These are phyloP conservation scores for Drosophila sucinea DNA, from an alignment of 1,140 invertebrate genomes.

Conservation along the genomic window DNA sequence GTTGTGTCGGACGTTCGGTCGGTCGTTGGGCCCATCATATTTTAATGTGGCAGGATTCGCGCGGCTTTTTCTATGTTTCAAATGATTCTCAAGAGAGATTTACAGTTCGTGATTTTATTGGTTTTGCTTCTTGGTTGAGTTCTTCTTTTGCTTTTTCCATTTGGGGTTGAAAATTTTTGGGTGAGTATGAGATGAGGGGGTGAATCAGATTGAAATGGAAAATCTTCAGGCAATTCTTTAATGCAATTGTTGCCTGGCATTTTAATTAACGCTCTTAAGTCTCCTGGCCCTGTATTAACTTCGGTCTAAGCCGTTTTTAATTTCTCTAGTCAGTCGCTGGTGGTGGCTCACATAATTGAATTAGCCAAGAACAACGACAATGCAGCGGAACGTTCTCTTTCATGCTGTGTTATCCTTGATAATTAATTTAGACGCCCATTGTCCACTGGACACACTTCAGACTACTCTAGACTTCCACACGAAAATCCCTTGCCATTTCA, in stretches of 20 bases:
- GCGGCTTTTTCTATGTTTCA: constrained; percentile 72
- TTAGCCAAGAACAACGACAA: constrained; percentile 57
- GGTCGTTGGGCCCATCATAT: constrained; percentile 67
- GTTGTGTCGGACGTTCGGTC: constrained; percentile 52
- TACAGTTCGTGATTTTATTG: constrained; percentile 74
- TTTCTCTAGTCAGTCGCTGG: constrained; percentile 41
- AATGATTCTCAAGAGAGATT: constrained; percentile 75
- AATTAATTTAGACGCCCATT: constrained; percentile 80
- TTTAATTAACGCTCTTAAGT: constrained; percentile 77
- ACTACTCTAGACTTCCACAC: constrained; percentile 12
- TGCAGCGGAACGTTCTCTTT: constrained; percentile 49
- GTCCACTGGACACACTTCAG: constrained; percentile 46
- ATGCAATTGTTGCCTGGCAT: constrained; percentile 66
- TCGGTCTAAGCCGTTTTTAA: constrained; percentile 76
- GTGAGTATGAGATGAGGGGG: neutral
- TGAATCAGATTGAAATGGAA: neutral
- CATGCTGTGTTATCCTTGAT: constrained; percentile 72
- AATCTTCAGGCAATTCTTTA: constrained; percentile 40
- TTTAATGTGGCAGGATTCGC: constrained; percentile 73
- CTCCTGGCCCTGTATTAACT: constrained; percentile 60
- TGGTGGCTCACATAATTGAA: constrained; percentile 70
- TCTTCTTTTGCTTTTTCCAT: neutral
- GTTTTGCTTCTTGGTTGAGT: constrained; percentile 42
- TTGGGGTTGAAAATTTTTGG: constrained; percentile 6
- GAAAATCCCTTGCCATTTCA: constrained; percentile 65